Percentiles rank a stretch among this genome's conserved stretches.
These are phyloP conservation scores for Habroteleia sp. DNA, from an alignment of 2,888 invertebrate species.

Conservation along the genomic window DNA sequence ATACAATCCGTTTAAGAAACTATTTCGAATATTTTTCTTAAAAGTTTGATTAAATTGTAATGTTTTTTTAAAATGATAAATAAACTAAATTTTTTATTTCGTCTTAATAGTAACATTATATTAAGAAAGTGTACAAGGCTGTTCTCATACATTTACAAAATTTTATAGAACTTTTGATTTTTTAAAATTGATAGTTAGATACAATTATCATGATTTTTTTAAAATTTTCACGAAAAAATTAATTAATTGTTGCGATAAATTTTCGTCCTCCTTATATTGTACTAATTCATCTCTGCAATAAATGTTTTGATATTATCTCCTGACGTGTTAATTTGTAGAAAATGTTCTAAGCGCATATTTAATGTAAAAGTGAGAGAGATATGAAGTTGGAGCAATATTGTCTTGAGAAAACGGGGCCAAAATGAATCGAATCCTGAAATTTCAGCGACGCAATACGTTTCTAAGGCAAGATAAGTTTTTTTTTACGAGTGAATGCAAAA, in stretches of 20 bases:
- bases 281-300: neutral
- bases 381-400: conserved; percentile 2
- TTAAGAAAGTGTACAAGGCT: too few species aligned
- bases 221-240: too few species aligned
- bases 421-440: conserved; percentile 7
- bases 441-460: conserved; percentile 6
- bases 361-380: conserved; percentile 10
- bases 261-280: neutral
- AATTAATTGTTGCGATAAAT: conserved; percentile 4
- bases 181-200: neutral
- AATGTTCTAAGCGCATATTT: conserved; percentile 13
- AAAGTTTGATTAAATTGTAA: too few species aligned
- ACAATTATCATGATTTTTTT: too few species aligned
- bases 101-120: too few species aligned
- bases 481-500: too few species aligned
- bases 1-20: too few species aligned
- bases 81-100: too few species aligned
- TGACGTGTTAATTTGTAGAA: conserved; percentile 10
- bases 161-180: too few species aligned
- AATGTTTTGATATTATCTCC: conserved; percentile 10
- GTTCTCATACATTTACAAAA: too few species aligned
- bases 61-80: too few species aligned
- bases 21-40: too few species aligned
- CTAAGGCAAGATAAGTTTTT: conserved; percentile 1
- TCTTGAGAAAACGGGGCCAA: conserved; percentile 10